Base-by-base conservation (phyloP, 1,140 invertebrate species). In the Matsumurasca onukii region DNA sequence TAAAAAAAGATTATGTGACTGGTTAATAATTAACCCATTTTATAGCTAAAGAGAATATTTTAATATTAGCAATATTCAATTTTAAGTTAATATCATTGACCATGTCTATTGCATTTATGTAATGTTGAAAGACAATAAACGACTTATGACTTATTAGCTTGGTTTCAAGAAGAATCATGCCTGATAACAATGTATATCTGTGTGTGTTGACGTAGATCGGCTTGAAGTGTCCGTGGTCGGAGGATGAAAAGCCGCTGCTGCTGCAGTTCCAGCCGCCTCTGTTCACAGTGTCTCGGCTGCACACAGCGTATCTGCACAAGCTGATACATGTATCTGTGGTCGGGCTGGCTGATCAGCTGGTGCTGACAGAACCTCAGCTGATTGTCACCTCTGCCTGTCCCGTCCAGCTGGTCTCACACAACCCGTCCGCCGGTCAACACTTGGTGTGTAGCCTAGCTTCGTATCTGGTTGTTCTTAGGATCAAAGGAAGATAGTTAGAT, bases 201-300 rank as follows among this genome's bases (percentile, higher is more conserved):
- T n/a, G n/a, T n/a, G n/a, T n/a, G n/a, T n/a, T n/a, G n/a, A n/a
- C n/a, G n/a, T n/a, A 87, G 85, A 73, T 90, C 31, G 84, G 81
- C 22, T 82, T 94, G 65, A 85, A 84, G 63, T 90, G 89, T 79
- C 90, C 91, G 0, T 94, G 91, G 90, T 85, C 84, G 72, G 79
- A 83, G 5, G 83, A 85, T 70, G 86, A 90, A 39, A 85, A 85
- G 51, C 86, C 84, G 65, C 88, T 91, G 55, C 80, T 83, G 0
- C 78, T 97, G 1, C 86, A 89, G 73, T 95, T 97, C 79, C 84
- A 89, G 1, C 88, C 92, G 5, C 93, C 94, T 1, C 87, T 97
- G 75, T 86, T 86, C 72, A 86, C 90, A 0, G 85, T 84, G 9
- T 90, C 92, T 82, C 88, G 90, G 69, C 81, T 97, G 1, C 88